phyloP scores from a whole-genome alignment of 1,140 invertebrate species.

The Laupala kohalensis region DNA sequence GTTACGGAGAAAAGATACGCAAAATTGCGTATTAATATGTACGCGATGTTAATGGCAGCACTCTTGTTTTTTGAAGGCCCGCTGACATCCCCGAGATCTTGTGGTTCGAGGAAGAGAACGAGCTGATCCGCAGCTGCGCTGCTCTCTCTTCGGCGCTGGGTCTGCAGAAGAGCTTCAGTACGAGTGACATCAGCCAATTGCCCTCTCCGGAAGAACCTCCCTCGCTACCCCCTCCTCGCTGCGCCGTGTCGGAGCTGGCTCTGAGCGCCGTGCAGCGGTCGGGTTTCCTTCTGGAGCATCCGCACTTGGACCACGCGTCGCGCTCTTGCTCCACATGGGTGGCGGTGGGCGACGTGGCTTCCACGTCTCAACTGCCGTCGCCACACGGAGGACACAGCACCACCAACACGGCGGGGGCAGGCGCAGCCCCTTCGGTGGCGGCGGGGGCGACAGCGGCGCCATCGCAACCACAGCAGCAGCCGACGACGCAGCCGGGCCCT shows the following conservation, averaged over 20 bases:
- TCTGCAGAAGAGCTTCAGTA: constrained; percentile 67
- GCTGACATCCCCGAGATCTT: constrained; percentile 47
- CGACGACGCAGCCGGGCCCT: constrained; percentile 29
- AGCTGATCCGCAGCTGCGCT: constrained; percentile 62
- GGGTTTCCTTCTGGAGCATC: constrained; percentile 39
- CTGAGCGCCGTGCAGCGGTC: constrained; percentile 44
- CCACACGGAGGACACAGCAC: constrained; percentile 45
- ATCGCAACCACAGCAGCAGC: constrained; percentile 57
- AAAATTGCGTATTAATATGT: too few species aligned
- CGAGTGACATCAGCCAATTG: constrained; percentile 48
- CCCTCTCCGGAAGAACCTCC: constrained; percentile 18
- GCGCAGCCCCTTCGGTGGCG: constrained; percentile 40
- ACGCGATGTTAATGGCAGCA: background rate
- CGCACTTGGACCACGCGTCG: constrained; percentile 51
- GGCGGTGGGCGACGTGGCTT: constrained; percentile 56
- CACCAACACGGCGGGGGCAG: constrained; percentile 23
- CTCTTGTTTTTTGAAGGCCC: constrained; percentile 26
- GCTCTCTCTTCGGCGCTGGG: constrained; percentile 63
- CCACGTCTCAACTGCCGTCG: constrained; percentile 56
- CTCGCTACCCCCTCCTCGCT: constrained; percentile 23
- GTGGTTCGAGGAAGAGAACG: constrained; percentile 62
- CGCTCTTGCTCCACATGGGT: constrained; percentile 79
- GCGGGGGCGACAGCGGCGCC: constrained; percentile 62
- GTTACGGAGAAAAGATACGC: too few species aligned
- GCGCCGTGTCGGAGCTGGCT: constrained; percentile 49